Evolutionary conservation across 2,797 vertebrate species (phyloP), one percentile per base, ranked within the genome.

Genomic region (Clarias platycephalus): DNA sequence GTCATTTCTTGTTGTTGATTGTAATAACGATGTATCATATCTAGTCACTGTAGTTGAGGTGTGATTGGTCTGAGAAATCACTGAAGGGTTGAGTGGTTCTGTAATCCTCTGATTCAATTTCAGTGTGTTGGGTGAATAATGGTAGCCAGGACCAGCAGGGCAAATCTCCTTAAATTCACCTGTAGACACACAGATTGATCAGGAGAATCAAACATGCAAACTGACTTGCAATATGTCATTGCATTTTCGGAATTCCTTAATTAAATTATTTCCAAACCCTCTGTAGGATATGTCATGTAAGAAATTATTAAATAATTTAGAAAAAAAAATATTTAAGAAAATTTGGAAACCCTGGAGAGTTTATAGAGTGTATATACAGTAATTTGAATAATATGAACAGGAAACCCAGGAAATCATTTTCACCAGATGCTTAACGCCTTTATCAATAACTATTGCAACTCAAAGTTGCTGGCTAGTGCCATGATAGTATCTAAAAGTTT

Each of bases 141-240:
- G 97, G 74, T 98, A 99, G 2, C 98, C 98, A 0, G 97, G 97
- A 37, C 98, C 98, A 0, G 98, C 98, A 0, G 98, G 98, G 85
- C 98, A 99, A 92, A 97, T 98, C 90, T 99, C 97, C 91, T 95
- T 96, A 91, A 99, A 99, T 80, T 93, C 95, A 87, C 93, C 98
- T 99, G 92, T 1, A 60, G 90, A 81, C 62, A 89, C 70, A 89
- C 26, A 68, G 24, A 85, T 53, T n/a, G 18, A 8, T 34, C 20
- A 24, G 28, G 10, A 57, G 18, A 20, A 66, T 4, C 0, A 64
- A 55, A 40, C 40, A 10, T 26, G 5, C 18, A 76, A 76, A 34
- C 16, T 24, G 18, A n/a, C 6, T 62, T 62, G 5, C 1, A 1
- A 9, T 75, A 16, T 74, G 15, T 18, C 10, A 4, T 34, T 15